Percentiles rank a stretch among this genome's conserved stretches.
These are phyloP conservation scores for Cerastoderma edule DNA, from an alignment of 2,888 invertebrate genomes.

Conservation along the genomic window DNA sequence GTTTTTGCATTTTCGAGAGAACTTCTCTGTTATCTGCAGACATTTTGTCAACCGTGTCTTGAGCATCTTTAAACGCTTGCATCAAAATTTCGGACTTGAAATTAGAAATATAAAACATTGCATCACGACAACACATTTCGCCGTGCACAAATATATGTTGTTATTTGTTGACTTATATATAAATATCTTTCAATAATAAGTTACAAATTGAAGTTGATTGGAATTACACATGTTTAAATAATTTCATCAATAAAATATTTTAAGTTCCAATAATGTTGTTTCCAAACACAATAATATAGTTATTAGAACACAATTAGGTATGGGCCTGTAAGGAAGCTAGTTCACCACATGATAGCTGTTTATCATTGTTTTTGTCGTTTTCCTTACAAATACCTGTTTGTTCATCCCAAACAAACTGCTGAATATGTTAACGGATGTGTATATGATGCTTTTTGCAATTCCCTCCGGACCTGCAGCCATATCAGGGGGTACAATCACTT, in stretches of 20 bases:
- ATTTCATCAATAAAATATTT: not conserved
- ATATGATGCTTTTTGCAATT: constrained; percentile 8
- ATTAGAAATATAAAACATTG: too few species aligned
- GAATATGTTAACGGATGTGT: constrained; percentile 24
- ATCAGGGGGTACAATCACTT: constrained; percentile 2
- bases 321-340: not conserved
- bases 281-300: not conserved
- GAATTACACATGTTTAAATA: not conserved
- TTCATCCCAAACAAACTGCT: constrained; percentile 26
- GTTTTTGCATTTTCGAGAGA: too few species aligned
- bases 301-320: not conserved
- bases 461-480: constrained; percentile 15
- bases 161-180: not conserved
- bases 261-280: not conserved
- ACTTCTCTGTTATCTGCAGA: too few species aligned
- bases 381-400: constrained; percentile 18
- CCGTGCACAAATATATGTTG: not conserved
- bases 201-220: not conserved
- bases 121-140: too few species aligned
- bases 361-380: too few species aligned
- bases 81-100: too few species aligned
- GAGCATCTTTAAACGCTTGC: too few species aligned
- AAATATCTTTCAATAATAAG: not conserved
- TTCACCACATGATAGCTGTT: not conserved
- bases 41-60: too few species aligned